Conservation (phyloP, 1,140 invertebrate species). For the Cataglyphis hispanica region DNA sequence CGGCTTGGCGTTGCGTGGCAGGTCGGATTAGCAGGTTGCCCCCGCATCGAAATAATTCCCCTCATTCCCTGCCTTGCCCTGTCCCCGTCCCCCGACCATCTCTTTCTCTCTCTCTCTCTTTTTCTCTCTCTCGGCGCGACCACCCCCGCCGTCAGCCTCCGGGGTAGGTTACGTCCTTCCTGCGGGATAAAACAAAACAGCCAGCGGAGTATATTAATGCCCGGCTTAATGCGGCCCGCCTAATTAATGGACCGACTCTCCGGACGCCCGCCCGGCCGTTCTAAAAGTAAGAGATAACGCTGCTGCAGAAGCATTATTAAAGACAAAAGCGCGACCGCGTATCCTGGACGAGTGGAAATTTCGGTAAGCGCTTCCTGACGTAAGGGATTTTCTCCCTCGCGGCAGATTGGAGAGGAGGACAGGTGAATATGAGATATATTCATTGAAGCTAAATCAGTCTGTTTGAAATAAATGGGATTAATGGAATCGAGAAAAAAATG, state of each 20-base stretch:
- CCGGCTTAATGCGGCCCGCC: slow-evolving; percentile 85
- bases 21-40: slow-evolving; percentile 80
- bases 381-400: slow-evolving; percentile 31
- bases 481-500: background rate
- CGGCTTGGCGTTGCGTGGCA: slow-evolving; percentile 71
- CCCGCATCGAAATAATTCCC: slow-evolving; percentile 73
- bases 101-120: no score
- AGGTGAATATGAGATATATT: background rate
- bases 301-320: slow-evolving; percentile 82
- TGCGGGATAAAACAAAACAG: slow-evolving; percentile 87
- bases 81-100: background rate
- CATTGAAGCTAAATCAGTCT: background rate
- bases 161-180: slow-evolving; percentile 80
- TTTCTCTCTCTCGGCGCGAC: slow-evolving; percentile 21
- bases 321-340: slow-evolving; percentile 78
- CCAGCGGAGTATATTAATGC: slow-evolving; percentile 87
- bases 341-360: slow-evolving; percentile 25
- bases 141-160: slow-evolving; percentile 67
- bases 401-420: slow-evolving; percentile 10
- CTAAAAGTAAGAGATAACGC: slow-evolving; percentile 84
- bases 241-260: slow-evolving; percentile 87
- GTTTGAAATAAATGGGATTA: background rate
- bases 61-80: slow-evolving; percentile 14
- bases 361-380: slow-evolving; percentile 52
- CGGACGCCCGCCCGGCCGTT: slow-evolving; percentile 74